These are phyloP conservation scores for Xestobium rufovillosum DNA, from an alignment of 2,888 invertebrate species.

Conservation along the genomic window DNA sequence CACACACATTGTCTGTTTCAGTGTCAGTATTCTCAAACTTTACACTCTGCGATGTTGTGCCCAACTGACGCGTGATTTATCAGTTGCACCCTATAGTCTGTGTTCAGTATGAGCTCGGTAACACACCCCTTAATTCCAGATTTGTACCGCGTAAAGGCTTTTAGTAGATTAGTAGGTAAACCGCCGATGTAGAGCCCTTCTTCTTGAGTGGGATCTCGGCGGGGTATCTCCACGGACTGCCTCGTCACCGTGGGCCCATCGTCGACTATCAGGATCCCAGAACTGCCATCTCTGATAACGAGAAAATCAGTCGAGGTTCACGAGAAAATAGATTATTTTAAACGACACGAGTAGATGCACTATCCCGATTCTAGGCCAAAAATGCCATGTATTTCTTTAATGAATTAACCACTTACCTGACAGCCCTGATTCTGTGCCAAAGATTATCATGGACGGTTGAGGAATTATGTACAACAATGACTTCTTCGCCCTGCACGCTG, in stretches of 20 bases:
- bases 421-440: slow-evolving; percentile 72
- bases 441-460: slow-evolving; percentile 83
- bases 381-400: no score
- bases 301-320: slow-evolving; percentile 5
- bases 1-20: slow-evolving; percentile 23
- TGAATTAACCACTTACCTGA: slow-evolving; percentile 60
- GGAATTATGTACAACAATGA: slow-evolving; percentile 74
- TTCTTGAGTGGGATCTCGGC: slow-evolving; percentile 73
- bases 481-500: slow-evolving; percentile 82
- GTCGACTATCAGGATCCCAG: slow-evolving; percentile 84
- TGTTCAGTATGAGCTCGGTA: slow-evolving; percentile 53
- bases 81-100: slow-evolving; percentile 50
- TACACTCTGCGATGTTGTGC: slow-evolving; percentile 42
- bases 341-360: no score
- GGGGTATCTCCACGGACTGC: slow-evolving; percentile 76
- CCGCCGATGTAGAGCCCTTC: slow-evolving; percentile 81
- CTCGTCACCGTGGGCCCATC: slow-evolving; percentile 72
- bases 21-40: slow-evolving; percentile 16
- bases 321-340: no score
- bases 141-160: slow-evolving; percentile 44
- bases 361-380: no score
- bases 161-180: slow-evolving; percentile 37
- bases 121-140: slow-evolving; percentile 56
- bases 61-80: slow-evolving; percentile 47
- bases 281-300: slow-evolving; percentile 67